Evolutionary conservation across 2,113 vertebrate species (phyloP).

Genomic region (Arothron firmamentum): DNA sequence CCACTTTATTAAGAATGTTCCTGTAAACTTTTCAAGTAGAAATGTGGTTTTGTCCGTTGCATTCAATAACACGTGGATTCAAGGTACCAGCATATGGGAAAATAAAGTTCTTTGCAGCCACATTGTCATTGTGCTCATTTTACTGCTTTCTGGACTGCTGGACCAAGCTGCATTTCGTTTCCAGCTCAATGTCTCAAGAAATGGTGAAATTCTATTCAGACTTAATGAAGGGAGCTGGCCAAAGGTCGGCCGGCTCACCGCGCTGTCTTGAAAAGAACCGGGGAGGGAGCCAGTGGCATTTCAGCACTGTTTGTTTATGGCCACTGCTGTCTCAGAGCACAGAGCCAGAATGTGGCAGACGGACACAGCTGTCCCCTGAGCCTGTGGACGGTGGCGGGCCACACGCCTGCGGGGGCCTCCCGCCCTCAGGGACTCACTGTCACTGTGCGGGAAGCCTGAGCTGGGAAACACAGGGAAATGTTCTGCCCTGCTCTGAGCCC

Average conservation of each 20-base stretch:
- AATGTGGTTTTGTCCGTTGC: not conserved
- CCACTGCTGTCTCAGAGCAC: conserved; percentile 55
- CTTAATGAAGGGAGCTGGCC: conserved; percentile 39
- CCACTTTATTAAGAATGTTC: conserved; percentile 3
- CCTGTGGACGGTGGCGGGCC: conserved; percentile 36
- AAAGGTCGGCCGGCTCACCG: conserved; percentile 28
- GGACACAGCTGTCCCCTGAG: conserved; percentile 58
- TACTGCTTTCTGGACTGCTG: conserved; percentile 8
- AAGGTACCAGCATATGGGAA: conserved; percentile 4
- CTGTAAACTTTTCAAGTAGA: not conserved
- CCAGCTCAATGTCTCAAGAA: conserved; percentile 8
- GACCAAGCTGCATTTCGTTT: conserved; percentile 14
- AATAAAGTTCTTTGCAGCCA: conserved; percentile 3
- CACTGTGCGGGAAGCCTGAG: conserved; percentile 35
- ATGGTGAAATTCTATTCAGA: conserved; percentile 31
- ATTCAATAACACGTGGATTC: not conserved
- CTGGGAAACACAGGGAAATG: conserved; percentile 13
- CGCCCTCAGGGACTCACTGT: conserved; percentile 30
- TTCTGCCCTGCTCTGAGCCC: conserved; percentile 11
- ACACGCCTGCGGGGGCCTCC: conserved; percentile 43
- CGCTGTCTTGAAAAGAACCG: conserved; percentile 47
- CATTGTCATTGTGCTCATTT: conserved; percentile 18
- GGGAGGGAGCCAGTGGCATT: conserved; percentile 57
- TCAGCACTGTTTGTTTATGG: conserved; percentile 73
- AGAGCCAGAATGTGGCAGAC: conserved; percentile 56